phyloP scores from a whole-genome alignment of 1,140 invertebrate genomes.

The Drosophila orena region DNA sequence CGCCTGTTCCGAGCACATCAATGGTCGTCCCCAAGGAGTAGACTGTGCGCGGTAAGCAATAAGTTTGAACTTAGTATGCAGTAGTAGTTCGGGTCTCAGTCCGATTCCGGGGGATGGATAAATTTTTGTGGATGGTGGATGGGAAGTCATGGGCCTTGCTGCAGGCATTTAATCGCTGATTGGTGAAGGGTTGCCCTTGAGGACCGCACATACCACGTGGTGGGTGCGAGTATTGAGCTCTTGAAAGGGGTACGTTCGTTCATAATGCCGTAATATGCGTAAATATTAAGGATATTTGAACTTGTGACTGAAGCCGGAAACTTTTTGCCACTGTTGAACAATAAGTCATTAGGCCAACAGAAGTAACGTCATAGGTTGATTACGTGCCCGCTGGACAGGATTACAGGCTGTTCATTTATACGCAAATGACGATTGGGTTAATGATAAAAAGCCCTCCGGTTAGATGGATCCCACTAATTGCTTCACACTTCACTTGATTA shows the following conservation, averaged over 20 bases:
- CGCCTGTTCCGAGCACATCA: conserved; percentile 97
- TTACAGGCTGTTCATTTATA: conserved; percentile 61
- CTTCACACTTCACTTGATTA: conserved; percentile 13
- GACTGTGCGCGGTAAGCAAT: conserved; percentile 90
- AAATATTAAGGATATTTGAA: conserved; percentile 74
- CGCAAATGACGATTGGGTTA: conserved; percentile 73
- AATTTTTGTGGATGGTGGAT: not conserved
- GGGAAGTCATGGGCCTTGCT: conserved; percentile 22
- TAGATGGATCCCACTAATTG: conserved; percentile 45
- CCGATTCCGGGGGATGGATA: not conserved
- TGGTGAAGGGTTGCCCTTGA: conserved; percentile 45
- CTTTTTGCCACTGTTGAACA: conserved; percentile 35
- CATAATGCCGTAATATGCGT: conserved; percentile 52
- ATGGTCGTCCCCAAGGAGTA: conserved; percentile 95
- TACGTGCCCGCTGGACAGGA: conserved; percentile 3
- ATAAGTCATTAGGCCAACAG: conserved; percentile 73
- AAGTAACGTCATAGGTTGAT: conserved; percentile 5
- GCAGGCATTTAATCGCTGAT: conserved; percentile 51
- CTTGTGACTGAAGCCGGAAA: conserved; percentile 32
- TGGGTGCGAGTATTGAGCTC: conserved; percentile 25
- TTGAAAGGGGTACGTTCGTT: conserved; percentile 41
- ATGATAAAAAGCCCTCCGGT: conserved; percentile 20
- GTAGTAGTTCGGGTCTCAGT: not conserved
- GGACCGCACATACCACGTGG: not conserved
- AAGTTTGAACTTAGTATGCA: too few relatives aligned